A percentile compares a stretch with the other conserved stretches of the same genome.
These are phyloP conservation scores for Centropus unirufus DNA, from an alignment of 2,113 vertebrate species.

Conservation along the genomic window DNA sequence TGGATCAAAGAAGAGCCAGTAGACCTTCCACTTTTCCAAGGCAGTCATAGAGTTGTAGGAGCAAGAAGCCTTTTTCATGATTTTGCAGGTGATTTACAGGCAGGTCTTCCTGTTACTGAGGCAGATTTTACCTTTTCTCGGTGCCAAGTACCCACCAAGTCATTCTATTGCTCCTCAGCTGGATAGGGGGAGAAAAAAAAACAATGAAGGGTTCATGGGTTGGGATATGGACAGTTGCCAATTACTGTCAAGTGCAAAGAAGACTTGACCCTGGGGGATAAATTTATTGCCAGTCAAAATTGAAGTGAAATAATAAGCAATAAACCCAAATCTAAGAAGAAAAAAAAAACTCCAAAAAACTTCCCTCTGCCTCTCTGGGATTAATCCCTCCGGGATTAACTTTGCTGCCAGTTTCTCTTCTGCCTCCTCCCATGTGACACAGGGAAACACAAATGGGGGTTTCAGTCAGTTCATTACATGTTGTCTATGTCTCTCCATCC, in stretches of 20 bases:
- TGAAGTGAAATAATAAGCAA: background rate
- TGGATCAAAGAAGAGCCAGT: slow-evolving; percentile 73
- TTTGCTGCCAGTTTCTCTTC: background rate
- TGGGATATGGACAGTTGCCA: too few relatives aligned
- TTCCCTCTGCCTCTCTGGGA: background rate
- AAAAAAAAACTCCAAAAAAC: background rate
- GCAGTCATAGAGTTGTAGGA: slow-evolving; percentile 73
- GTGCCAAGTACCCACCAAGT: too few relatives aligned
- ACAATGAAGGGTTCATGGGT: too few relatives aligned
- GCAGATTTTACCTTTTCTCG: too few relatives aligned
- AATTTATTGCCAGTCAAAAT: too few relatives aligned
- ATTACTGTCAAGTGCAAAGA: too few relatives aligned
- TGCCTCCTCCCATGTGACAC: background rate
- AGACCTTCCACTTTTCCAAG: slow-evolving; percentile 70
- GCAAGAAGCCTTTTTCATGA: slow-evolving; percentile 52
- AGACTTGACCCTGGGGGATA: too few relatives aligned
- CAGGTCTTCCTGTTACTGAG: background rate
- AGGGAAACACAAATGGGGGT: background rate
- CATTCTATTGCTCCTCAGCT: too few relatives aligned
- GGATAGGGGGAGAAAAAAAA: too few relatives aligned
- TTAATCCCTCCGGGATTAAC: background rate
- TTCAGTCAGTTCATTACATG: background rate
- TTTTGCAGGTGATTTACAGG: background rate
- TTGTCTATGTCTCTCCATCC: background rate
- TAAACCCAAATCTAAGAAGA: background rate